Conservation (phyloP, 2,113 vertebrate genomes). For the Colius striatus region DNA sequence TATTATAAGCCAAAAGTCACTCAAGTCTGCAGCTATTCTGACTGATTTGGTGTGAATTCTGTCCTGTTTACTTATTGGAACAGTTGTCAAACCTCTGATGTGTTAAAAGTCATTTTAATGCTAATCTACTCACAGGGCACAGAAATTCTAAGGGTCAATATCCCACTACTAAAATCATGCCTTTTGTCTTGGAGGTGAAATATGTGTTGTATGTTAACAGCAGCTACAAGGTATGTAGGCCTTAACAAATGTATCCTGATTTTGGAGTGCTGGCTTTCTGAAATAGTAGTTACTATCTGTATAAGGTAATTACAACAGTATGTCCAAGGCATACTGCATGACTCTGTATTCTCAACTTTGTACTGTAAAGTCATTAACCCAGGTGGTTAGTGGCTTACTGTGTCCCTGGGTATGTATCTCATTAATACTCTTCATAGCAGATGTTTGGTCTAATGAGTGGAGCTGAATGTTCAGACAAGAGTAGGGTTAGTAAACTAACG, state of each 20-base stretch:
- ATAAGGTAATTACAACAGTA: neutral
- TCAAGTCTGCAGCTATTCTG: neutral
- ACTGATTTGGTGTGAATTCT: neutral
- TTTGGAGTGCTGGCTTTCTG: neutral
- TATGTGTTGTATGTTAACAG: neutral
- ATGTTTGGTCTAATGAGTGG: constrained; percentile 74
- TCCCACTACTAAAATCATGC: neutral
- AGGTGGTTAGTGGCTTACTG: constrained; percentile 69
- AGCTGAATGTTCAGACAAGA: constrained; percentile 69
- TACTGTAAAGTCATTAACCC: constrained; percentile 56
- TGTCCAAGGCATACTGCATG: constrained; percentile 2
- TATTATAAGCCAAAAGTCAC: neutral
- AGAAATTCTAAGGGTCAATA: constrained; percentile 20
- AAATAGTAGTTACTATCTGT: neutral
- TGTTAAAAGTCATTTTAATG: constrained; percentile 23
- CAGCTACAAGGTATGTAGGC: neutral
- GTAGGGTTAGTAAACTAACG: constrained; percentile 51
- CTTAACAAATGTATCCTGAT: neutral
- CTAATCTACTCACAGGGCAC: constrained; percentile 29
- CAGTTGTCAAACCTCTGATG: constrained; percentile 29
- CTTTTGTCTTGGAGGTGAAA: neutral
- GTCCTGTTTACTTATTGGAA: neutral
- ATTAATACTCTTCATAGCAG: constrained; percentile 74
- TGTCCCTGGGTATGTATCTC: constrained; percentile 59
- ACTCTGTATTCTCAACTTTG: constrained; percentile 4